Evolutionary conservation across 2,888 invertebrate species (phyloP), one percentile per base, ranked within the genome.

Genomic region (Himalopsyche anomala): DNA sequence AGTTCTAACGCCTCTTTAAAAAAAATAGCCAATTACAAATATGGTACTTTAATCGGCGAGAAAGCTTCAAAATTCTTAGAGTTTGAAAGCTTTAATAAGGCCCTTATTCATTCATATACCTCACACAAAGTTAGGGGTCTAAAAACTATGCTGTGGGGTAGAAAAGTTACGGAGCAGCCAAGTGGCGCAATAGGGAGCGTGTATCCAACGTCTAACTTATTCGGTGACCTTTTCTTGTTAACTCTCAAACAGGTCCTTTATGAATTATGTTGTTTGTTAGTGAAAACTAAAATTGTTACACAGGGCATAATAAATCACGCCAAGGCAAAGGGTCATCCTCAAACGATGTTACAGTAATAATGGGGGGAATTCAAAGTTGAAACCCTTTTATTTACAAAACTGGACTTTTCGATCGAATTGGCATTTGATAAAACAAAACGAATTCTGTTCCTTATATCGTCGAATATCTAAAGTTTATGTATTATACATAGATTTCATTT

Each of bases 221-320:
- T 62, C 62, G 62, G 28, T 62, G 62, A 62, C 62, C 62, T 62
- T 62, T 51, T 62, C 62, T 19, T 62, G 62, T 62, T 62, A 62
- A 28, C 62, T 62, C 62, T n/a, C 19, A 19, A 62, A 28, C 62
- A 62, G 62, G 19, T 62, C 62, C 62, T 62, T 62, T 62, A 62
- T 62, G 62, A 62, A 62, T 62, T 62, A 62, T 62, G 62, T 62
- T 62, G 62, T 62, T 62, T 62, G 62, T 62, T 62, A 62, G 62
- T 62, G 62, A 62, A 62, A 62, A 62, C 62, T 62, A 62, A 62
- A 62, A 62, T 62, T 62, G 62, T 62, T 62, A 62, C 62, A 62
- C 62, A 62, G 19, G 62, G 62, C 19, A 62, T 62, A 62, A 62
- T 62, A 62, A 62, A 62, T 62, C 62, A 62, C 62, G 62, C 19